A percentile compares a stretch with the other conserved stretches of the same genome.
Evolutionary conservation across 2,113 vertebrate genomes (phyloP).

Genomic region (Struthio camelus): DNA sequence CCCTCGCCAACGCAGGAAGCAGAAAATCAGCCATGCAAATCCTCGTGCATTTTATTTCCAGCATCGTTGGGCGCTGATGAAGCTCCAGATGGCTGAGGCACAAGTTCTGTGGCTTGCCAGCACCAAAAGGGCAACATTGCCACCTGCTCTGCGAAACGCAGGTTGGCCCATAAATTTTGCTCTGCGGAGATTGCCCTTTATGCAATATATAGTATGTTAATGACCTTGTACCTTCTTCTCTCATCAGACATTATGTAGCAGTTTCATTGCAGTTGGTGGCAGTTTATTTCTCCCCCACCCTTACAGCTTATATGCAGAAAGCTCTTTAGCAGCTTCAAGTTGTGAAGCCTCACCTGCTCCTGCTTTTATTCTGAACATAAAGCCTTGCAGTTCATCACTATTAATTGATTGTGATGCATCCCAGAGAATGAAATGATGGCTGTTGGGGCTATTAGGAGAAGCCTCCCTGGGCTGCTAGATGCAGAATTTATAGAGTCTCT

Average conservation of each 20-base stretch:
- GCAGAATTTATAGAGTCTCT: constrained; percentile 59
- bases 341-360: background rate
- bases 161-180: background rate
- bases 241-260: background rate
- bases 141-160: constrained; percentile 47
- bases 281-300: background rate
- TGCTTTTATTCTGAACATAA: constrained; percentile 50
- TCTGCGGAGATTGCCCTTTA: constrained; percentile 10
- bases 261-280: background rate
- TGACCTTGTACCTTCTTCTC: background rate
- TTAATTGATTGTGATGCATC: constrained; percentile 55
- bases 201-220: background rate
- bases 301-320: background rate
- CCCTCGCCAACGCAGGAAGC: background rate
- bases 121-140: constrained; percentile 16
- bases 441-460: constrained; percentile 53
- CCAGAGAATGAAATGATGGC: constrained; percentile 57
- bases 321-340: background rate
- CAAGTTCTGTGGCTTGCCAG: background rate
- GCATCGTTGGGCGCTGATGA: background rate
- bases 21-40: constrained; percentile 40
- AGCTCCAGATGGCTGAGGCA: constrained; percentile 54
- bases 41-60: constrained; percentile 24
- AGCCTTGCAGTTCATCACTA: constrained; percentile 46
- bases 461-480: constrained; percentile 31